Evolutionary conservation across 2,888 invertebrate species (phyloP), one percentile per base, ranked within the genome.

Genomic region (Hirtodrosophila alboralis): DNA sequence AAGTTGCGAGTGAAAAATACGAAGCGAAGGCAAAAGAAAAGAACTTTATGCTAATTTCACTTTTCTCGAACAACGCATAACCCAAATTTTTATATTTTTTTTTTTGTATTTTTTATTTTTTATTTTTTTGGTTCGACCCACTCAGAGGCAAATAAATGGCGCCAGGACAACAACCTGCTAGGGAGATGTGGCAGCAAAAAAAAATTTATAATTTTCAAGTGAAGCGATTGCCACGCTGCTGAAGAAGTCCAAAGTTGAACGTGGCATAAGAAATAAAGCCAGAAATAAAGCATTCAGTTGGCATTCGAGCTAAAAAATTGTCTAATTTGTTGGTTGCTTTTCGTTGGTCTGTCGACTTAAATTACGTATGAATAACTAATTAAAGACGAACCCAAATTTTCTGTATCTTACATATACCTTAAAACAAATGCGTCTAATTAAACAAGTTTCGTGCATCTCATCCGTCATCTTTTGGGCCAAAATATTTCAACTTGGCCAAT

Each of bases 21-120:
- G 73, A 41, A 68, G 44, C 49, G 58, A 73, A 61, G 65, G 67
- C 45, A 64, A 60, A 61, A 40, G 40, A 47, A 49, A 59, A 41
- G 58, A 68, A 79, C 62, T 75, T 83, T 83, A 79, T 85, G 85
- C 84, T 83, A 79, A 79, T 79, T 79, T 79, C 84, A 79, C 84
- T 79, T 84, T 85, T 79, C 73, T 72, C 63, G 65, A 83, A 81
- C 79, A 60, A 58, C 43, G 79, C 75, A 78, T 84, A 79, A 84
- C 78, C 85, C 85, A 79, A 78, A 69, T 77, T 57, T 73, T 64
- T 53, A 37, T 43, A 61, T 37, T 28, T 41, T 44, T 43, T 54
- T 59, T 53, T 53, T 73, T 49, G 53, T 12, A 4, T 9, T 14
- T 36, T 12, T 23, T 6, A 18, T 37, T 23, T 27, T 36, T 38